Evolutionary conservation across 1,140 invertebrate species (phyloP).

Genomic region (Idris sp.): DNA sequence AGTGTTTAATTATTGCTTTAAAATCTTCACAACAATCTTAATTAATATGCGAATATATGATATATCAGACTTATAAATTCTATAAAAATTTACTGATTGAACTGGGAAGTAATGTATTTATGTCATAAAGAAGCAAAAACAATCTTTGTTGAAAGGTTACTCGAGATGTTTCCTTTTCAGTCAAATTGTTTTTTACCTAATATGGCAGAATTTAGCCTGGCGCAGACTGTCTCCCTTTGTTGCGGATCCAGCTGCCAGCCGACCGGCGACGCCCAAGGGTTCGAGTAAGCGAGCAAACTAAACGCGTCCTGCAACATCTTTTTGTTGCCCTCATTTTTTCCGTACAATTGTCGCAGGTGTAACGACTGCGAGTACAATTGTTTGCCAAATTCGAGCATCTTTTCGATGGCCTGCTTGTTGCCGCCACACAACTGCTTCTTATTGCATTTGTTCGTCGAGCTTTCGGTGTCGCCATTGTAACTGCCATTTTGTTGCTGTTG

Average conservation of each 20-base stretch:
- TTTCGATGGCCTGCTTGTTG: slow-evolving; percentile 89
- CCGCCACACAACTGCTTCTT: slow-evolving; percentile 85
- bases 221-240: slow-evolving; percentile 95
- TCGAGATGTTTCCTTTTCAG: no score
- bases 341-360: slow-evolving; percentile 88
- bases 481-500: slow-evolving; percentile 69
- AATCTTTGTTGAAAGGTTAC: no score
- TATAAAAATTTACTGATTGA: no score
- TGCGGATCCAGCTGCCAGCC: slow-evolving; percentile 95
- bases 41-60: no score
- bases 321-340: slow-evolving; percentile 91
- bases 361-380: slow-evolving; percentile 95
- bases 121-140: no score
- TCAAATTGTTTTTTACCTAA: no score
- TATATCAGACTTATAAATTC: no score
- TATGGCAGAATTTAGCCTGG: slow-evolving; percentile 97
- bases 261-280: slow-evolving; percentile 97
- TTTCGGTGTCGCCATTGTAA: slow-evolving; percentile 63
- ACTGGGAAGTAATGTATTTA: no score
- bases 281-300: slow-evolving; percentile 97
- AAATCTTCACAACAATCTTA: no score
- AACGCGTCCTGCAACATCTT: slow-evolving; percentile 98
- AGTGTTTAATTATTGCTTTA: no score
- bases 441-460: slow-evolving; percentile 68
- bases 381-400: slow-evolving; percentile 95